Evolutionary conservation across 1,140 invertebrate species (phyloP).

Genomic region (Drosophila orena): DNA sequence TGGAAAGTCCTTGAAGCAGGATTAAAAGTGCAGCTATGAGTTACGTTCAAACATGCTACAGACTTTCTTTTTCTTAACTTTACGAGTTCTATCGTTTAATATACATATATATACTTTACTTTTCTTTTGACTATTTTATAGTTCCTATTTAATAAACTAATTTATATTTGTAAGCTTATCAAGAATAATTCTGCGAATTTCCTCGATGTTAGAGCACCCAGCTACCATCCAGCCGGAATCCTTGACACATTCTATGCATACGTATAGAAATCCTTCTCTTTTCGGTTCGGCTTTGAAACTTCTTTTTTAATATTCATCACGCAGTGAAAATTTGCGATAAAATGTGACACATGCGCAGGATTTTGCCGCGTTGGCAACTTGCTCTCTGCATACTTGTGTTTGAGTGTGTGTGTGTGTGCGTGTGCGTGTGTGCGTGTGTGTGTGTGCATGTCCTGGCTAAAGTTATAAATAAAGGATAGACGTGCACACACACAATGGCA

Average conservation of each 20-base stretch:
- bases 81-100: too few relatives aligned
- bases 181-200: background rate
- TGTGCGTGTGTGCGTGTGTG: too few relatives aligned
- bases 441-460: conserved; percentile 53
- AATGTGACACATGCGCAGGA: conserved; percentile 78
- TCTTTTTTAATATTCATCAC: conserved; percentile 77
- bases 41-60: too few relatives aligned
- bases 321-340: conserved; percentile 63
- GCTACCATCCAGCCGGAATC: conserved; percentile 20
- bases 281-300: conserved; percentile 56
- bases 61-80: too few relatives aligned
- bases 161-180: too few relatives aligned
- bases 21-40: background rate
- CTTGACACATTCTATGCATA: conserved; percentile 26
- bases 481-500: conserved; percentile 11
- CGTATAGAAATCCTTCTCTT: conserved; percentile 52
- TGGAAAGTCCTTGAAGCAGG: background rate
- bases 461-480: conserved; percentile 76
- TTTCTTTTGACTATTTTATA: too few relatives aligned
- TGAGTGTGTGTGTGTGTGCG: background rate
- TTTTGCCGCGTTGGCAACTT: conserved; percentile 74
- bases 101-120: too few relatives aligned
- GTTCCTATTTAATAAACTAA: too few relatives aligned
- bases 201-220: conserved; percentile 18
- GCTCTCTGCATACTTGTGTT: conserved; percentile 1